Percentiles rank a stretch among this genome's conserved stretches.
These are phyloP conservation scores for Mobula hypostoma DNA, from an alignment of 2,113 vertebrate species.

Conservation along the genomic window DNA sequence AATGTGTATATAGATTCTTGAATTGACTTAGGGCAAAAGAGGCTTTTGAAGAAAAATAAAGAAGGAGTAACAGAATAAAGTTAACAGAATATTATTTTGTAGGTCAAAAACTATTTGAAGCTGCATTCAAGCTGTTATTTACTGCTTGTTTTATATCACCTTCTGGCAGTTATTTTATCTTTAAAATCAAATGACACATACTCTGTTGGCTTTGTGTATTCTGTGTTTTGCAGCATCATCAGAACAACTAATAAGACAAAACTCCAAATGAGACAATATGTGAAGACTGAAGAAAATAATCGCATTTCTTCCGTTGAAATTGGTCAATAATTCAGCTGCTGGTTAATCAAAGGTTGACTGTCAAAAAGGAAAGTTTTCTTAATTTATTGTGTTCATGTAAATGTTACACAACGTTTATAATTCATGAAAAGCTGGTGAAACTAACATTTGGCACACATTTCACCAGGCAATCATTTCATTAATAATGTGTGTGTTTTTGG, in stretches of 20 bases:
- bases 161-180: not conserved
- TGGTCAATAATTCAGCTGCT: not conserved
- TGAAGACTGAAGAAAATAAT: not conserved
- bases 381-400: not conserved
- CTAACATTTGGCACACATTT: not conserved
- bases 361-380: not conserved
- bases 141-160: not conserved
- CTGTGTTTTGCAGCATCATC: not conserved
- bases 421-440: not conserved
- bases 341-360: not conserved
- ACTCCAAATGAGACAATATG: not conserved
- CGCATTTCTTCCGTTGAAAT: not conserved
- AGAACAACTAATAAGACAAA: not conserved
- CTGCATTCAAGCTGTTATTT: not conserved
- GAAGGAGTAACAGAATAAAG: not conserved
- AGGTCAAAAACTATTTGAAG: not conserved
- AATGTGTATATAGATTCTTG: not conserved
- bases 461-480: not conserved
- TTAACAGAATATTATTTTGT: not conserved
- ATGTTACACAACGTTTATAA: not conserved
- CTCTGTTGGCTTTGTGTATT: not conserved
- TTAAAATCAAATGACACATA: not conserved
- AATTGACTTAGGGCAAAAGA: not conserved
- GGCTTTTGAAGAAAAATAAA: not conserved
- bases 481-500: not conserved